Evolutionary conservation across 2,113 vertebrate genomes (phyloP).

Genomic region (Onychorhynchus coronatus): DNA sequence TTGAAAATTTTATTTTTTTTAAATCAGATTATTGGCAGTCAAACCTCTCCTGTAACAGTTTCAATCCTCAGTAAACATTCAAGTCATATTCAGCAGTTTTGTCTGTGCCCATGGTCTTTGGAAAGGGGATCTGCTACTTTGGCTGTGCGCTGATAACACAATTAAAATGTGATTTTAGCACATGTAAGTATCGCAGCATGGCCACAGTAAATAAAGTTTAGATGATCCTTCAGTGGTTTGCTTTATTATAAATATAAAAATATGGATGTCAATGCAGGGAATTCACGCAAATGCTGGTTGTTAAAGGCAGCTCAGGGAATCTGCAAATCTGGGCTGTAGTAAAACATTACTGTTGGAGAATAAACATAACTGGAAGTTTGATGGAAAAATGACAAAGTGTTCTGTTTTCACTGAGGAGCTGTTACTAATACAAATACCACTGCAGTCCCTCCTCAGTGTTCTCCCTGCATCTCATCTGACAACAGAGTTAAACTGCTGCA

Average conservation of each 20-base stretch:
- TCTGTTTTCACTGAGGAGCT: not conserved
- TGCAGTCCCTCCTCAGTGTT: not conserved
- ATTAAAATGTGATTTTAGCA: not conserved
- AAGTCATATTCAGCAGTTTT: not conserved
- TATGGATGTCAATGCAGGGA: not conserved
- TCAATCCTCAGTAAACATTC: not conserved
- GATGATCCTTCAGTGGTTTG: not conserved
- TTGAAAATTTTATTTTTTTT: not conserved
- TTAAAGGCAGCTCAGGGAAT: not conserved
- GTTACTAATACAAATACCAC: not conserved
- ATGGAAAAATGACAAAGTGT: not conserved
- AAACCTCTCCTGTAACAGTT: not conserved
- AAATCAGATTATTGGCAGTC: not conserved
- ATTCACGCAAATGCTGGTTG: not conserved
- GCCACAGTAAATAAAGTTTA: not conserved
- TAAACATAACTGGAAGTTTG: not conserved
- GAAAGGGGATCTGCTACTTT: not conserved
- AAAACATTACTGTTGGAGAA: not conserved
- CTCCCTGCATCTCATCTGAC: not conserved
- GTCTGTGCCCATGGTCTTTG: not conserved
- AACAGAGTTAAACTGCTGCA: fast-evolving
- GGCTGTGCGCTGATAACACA: not conserved
- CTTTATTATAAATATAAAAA: not conserved
- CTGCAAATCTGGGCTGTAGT: not conserved
- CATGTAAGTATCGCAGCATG: not conserved